A percentile compares a stretch with the other conserved stretches of the same genome.
These are phyloP conservation scores for Synergus japonicus DNA, from an alignment of 2,888 invertebrate species.

Conservation along the genomic window DNA sequence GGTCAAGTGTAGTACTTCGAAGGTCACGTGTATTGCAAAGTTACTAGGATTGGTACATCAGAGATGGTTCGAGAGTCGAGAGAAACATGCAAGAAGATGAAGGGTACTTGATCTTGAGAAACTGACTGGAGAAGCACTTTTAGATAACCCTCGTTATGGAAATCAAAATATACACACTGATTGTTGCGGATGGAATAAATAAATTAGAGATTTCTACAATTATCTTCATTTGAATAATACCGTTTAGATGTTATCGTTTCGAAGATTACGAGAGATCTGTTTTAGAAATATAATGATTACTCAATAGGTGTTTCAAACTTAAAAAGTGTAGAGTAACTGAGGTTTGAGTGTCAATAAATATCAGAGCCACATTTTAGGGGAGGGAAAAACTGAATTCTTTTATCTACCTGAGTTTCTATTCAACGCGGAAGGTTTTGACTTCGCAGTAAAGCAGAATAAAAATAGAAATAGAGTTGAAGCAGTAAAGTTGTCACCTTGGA, in stretches of 20 bases:
- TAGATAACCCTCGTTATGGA: too few species aligned
- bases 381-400: constrained; percentile 84
- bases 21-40: constrained; percentile 14
- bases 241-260: too few species aligned
- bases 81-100: constrained; percentile 1
- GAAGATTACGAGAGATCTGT: too few species aligned
- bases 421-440: constrained; percentile 89
- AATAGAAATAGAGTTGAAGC: constrained; percentile 82
- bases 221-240: too few species aligned
- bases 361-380: too few species aligned
- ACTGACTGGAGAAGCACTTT: constrained; percentile 80
- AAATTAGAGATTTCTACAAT: too few species aligned
- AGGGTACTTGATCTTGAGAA: constrained; percentile 89
- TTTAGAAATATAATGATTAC: too few species aligned
- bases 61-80: background rate
- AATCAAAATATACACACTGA: too few species aligned
- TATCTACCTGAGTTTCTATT: constrained; percentile 90
- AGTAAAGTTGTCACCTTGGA: constrained; percentile 91
- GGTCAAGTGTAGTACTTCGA: constrained; percentile 36
- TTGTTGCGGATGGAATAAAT: too few species aligned
- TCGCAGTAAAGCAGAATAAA: constrained; percentile 91
- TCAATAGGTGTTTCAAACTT: too few species aligned
- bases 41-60: constrained; percentile 6
- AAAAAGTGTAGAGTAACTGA: too few species aligned
- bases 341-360: too few species aligned